These are phyloP conservation scores for Nematolebias whitei DNA, from an alignment of 2,113 vertebrate genomes.

Conservation along the genomic window DNA sequence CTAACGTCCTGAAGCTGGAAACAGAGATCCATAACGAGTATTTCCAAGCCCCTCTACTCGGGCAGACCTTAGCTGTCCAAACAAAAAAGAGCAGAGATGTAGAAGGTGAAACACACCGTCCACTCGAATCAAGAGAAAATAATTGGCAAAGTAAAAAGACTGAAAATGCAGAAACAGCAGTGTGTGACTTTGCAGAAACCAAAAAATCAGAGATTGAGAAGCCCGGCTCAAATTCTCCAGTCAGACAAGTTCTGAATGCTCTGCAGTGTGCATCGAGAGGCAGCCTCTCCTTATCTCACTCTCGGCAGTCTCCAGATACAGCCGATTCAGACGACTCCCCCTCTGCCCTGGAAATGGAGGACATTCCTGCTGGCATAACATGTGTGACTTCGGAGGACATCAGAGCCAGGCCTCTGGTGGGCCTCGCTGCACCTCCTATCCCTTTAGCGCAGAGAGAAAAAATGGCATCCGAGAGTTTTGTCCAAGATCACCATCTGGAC, in stretches of 20 bases:
- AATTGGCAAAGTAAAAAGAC: not conserved
- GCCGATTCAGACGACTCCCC: slow-evolving; percentile 81
- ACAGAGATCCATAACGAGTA: slow-evolving; percentile 74
- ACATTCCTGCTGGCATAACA: slow-evolving; percentile 77
- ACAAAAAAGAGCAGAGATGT: slow-evolving; percentile 41
- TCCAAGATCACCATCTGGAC: slow-evolving; percentile 80
- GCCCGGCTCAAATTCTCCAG: slow-evolving; percentile 63
- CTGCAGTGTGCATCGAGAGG: slow-evolving; percentile 68
- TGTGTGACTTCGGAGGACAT: slow-evolving; percentile 71
- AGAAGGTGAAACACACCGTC: slow-evolving; percentile 14
- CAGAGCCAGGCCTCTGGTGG: slow-evolving; percentile 51
- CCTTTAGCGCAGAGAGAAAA: slow-evolving; percentile 77
- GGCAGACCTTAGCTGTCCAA: slow-evolving; percentile 62
- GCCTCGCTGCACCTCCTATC: slow-evolving; percentile 74
- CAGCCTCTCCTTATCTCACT: slow-evolving; percentile 64
- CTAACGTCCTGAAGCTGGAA: slow-evolving; percentile 70
- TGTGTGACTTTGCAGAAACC: slow-evolving; percentile 37
- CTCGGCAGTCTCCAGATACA: slow-evolving; percentile 75
- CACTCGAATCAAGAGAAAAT: slow-evolving; percentile 15
- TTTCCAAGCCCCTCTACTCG: slow-evolving; percentile 73
- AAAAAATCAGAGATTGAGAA: slow-evolving; percentile 68
- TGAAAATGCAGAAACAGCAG: slow-evolving; percentile 19
- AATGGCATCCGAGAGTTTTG: slow-evolving; percentile 67
- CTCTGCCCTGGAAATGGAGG: slow-evolving; percentile 83
- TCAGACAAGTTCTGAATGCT: slow-evolving; percentile 65